Evolutionary conservation across 2,888 invertebrate species (phyloP), one percentile per base, ranked within the genome.

Genomic region (Holacanthella duospinosa): DNA sequence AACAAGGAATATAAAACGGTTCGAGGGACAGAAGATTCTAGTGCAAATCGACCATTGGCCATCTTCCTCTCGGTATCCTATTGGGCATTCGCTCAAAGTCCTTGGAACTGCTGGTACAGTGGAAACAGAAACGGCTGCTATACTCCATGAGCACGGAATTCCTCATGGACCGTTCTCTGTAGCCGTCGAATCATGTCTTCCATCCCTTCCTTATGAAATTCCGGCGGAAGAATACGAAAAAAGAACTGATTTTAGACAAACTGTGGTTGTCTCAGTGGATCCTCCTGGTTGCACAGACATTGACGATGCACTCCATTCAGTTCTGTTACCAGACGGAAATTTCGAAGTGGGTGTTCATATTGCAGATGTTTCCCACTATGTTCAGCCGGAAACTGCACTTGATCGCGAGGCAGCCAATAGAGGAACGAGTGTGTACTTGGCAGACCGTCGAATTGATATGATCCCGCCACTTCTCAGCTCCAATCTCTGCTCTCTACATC

Each of bases 221-320:
- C 87, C 89, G 0, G 85, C 87, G 43, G 85, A 87, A 79, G 92
- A 89, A 75, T 81, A 86, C 65, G 82, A 82, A 26, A 84, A 84
- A 72, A 84, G 97, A 26, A 85, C 84, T 12, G 95, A 99, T 77
- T 80, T 99, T 1, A 85, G 96, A 16, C 82, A 89, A 61, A 76
- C 93, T 2, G 85, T 86, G 74, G 85, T 99, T 54, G 97, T 95
- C 75, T 95, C 94, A 0, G 95, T 97, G 0, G 96, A 97, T 82
- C 97, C 97, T 1, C 93, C 94, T 0, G 97, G 97, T 0, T 99
- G 97, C 77, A 99, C 97, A 0, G 99, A 99, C 77, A 97, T 99
- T 68, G 99, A 99, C 76, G 99, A 99, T 77, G 97, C 99, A 0
- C 79, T 99, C 1, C 99, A 99, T 78, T 95, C 94, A 73, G 82